phyloP scores from a whole-genome alignment of 2,113 vertebrate genomes.

The Anolis carolinensis region DNA sequence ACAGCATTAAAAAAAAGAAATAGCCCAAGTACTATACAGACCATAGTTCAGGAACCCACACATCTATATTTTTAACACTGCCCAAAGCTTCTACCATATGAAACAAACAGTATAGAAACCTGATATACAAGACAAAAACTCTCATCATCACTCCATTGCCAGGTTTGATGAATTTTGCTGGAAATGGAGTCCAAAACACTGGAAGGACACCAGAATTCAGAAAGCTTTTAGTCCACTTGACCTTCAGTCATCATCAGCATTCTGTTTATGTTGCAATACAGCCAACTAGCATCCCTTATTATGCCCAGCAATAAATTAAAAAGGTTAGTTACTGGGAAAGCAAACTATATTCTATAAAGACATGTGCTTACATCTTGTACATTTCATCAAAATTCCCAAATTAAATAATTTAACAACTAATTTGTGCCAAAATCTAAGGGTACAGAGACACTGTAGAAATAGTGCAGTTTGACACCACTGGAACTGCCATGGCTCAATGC shows the following conservation, averaged over 20 bases:
- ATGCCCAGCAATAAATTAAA: not conserved
- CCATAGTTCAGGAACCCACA: not conserved
- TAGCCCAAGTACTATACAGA: no score
- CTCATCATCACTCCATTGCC: not conserved
- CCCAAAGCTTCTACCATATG: not conserved
- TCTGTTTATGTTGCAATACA: not conserved
- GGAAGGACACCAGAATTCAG: not conserved
- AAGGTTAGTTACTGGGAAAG: not conserved
- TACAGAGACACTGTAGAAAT: no score
- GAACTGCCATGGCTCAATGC: not conserved
- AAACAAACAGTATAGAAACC: not conserved
- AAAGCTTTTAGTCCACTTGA: not conserved
- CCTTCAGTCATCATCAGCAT: not conserved
- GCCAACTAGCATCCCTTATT: not conserved
- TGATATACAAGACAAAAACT: not conserved
- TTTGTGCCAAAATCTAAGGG: not conserved
- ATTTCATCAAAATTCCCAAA: not conserved
- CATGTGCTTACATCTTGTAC: not conserved
- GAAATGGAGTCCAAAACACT: not conserved
- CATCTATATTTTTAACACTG: not conserved
- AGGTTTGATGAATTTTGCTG: no score
- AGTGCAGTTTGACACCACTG: no score
- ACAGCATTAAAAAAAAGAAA: no score
- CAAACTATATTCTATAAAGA: not conserved
- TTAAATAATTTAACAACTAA: not conserved